Evolutionary conservation across 2,888 invertebrate genomes (phyloP), one percentile per base, ranked within the genome.

Genomic region (Eupithecia abbreviata): DNA sequence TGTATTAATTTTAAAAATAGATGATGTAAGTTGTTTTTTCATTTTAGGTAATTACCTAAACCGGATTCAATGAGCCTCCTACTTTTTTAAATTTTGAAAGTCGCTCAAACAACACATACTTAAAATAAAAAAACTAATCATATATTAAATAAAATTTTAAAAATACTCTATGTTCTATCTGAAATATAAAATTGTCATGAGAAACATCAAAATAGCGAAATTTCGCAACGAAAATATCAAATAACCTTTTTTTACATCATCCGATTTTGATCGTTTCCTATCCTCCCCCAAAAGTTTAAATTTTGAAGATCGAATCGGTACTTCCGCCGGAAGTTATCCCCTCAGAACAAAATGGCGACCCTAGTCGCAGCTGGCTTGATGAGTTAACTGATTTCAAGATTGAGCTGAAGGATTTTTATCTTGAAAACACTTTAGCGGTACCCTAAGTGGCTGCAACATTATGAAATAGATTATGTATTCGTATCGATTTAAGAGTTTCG

Each of bases 241-340:
- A 68, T 80, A 67, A 75, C 76, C 70, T 51, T 76, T 73, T 70
- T 70, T 73, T 70, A 5, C 4, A 62, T 18, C 68, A 68, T 84
- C 82, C 82, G 82, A 82, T 81, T 82, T 80, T 55, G 80, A 80
- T 69, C 69, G 74, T 79, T 79, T 73, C 74, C 76, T 47, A 68
- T 68, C 68, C 47, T 45, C 43, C 82, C 82, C 82, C 81, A 72
- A 77, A 80, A 77, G 66, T 78, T 80, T 77, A 76, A 76, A 68
- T 68, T 78, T 80, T 77, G 69, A 79, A 79, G 77, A 81, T 81
- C 81, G 82, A 84, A 84, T 84, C 85, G 77, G 65, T 75, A 77
- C 88, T 89, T 90, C 91, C 91, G 90, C 74, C 90, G 91, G 90
- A 91, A 82, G 83, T 84, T 76, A 81, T 82, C 85, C 86, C 85